phyloP scores from a whole-genome alignment of 2,888 invertebrate species.

The Cloeon dipterum region DNA sequence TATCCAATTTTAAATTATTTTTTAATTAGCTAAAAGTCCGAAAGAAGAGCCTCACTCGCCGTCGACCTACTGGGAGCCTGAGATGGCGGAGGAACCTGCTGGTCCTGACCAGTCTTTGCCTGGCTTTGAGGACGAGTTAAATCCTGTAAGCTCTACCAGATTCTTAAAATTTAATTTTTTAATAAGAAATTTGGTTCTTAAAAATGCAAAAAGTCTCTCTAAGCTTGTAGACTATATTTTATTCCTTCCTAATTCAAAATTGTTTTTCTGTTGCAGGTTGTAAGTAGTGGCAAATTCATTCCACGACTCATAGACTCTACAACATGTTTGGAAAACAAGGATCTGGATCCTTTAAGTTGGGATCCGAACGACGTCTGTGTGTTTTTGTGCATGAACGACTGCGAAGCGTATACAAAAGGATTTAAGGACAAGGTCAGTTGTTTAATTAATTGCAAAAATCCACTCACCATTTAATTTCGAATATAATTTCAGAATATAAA shows the following conservation, averaged over 20 bases:
- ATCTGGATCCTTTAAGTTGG: conserved; percentile 47
- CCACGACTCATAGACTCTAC: conserved; percentile 35
- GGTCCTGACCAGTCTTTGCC: conserved; percentile 27
- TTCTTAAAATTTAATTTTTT: no score
- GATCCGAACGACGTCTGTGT: conserved; percentile 66
- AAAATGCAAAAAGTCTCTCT: no score
- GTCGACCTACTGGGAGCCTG: conserved; percentile 26
- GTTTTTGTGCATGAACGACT: conserved; percentile 74
- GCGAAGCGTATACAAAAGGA: conserved; percentile 31
- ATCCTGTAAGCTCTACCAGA: no score
- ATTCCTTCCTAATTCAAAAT: conserved; percentile 1
- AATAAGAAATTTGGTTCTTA: no score
- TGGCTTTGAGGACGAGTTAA: conserved; percentile 10
- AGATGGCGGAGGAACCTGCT: conserved; percentile 27
- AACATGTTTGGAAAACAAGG: conserved; percentile 25
- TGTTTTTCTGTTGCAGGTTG: conserved; percentile 3
- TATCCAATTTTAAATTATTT: no score
- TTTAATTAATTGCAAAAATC: no score
- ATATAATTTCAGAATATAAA: conserved; percentile 47
- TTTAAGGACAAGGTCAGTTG: conserved; percentile 26
- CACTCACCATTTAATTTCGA: no score
- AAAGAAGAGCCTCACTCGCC: no score
- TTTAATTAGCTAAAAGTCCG: no score
- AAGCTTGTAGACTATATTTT: no score
- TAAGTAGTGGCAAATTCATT: conserved; percentile 33